These are phyloP conservation scores for Aurelia aurita complex sp. Pacific DNA, from an alignment of 30 jellyfish, hydroid and myxozoan species.

Conservation along the genomic window DNA sequence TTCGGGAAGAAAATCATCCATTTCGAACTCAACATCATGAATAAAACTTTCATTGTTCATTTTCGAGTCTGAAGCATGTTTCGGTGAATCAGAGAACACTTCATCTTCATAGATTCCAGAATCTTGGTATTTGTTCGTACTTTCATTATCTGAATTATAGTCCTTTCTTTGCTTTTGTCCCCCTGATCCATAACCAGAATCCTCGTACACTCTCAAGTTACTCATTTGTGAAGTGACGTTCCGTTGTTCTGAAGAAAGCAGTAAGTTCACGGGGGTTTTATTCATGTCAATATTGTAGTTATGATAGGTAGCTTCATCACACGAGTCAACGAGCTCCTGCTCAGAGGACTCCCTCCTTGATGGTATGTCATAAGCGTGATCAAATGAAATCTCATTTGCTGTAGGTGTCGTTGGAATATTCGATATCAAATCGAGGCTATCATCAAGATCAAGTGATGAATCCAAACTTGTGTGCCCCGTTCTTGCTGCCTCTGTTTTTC, in stretches of 20 bases:
- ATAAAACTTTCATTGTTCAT: slow-evolving; percentile 52
- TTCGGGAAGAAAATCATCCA: slow-evolving; percentile 71
- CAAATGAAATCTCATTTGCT: slow-evolving; percentile 63
- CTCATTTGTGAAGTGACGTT: slow-evolving; percentile 28
- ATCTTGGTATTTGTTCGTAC: slow-evolving; percentile 93
- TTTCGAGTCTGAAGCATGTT: slow-evolving; percentile 45
- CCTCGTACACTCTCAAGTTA: slow-evolving; percentile 84
- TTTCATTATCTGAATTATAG: slow-evolving; percentile 94
- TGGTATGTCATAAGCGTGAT: slow-evolving; percentile 23
- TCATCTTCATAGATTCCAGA: slow-evolving; percentile 99
- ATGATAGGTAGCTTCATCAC: slow-evolving; percentile 59
- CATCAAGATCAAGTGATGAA: slow-evolving; percentile 80
- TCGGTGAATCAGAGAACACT: slow-evolving; percentile 86
- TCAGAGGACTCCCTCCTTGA: slow-evolving; percentile 58
- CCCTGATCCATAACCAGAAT: slow-evolving; percentile 81
- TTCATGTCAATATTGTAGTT: slow-evolving; percentile 27
- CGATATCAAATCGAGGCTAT: slow-evolving; percentile 87
- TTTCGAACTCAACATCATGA: slow-evolving; percentile 69
- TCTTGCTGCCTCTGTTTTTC: slow-evolving; percentile 12
- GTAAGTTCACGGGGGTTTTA: slow-evolving; percentile 41
- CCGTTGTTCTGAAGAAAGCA: slow-evolving; percentile 48
- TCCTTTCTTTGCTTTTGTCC: slow-evolving; percentile 58
- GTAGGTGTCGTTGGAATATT: slow-evolving; percentile 60
- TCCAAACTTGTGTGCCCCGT: slow-evolving; percentile 50
- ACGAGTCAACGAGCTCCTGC: slow-evolving; percentile 47